These are phyloP conservation scores for Herpetotheres cachinnans DNA, from an alignment of 2,113 vertebrate species.

Conservation along the genomic window DNA sequence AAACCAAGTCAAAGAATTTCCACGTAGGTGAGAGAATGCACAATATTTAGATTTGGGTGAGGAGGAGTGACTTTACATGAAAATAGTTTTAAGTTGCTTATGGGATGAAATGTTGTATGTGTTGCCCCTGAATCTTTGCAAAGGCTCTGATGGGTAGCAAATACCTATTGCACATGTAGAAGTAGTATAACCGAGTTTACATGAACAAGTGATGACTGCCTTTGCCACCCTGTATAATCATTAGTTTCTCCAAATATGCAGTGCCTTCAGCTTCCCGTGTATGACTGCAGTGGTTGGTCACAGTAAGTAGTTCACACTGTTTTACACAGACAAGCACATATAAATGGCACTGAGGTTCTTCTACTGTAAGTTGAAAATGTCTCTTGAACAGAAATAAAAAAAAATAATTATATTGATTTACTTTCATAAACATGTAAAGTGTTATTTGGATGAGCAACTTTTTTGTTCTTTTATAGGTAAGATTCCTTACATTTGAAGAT, in stretches of 20 bases:
- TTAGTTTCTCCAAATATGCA: rapidly evolving
- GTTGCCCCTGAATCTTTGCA: not conserved
- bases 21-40: rapidly evolving
- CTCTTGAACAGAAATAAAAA: not conserved
- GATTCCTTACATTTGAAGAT: constrained; percentile 66
- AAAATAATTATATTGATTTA: rapidly evolving
- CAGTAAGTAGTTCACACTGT: not conserved
- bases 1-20: not conserved
- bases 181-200: rapidly evolving
- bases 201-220: rapidly evolving
- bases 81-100: not conserved
- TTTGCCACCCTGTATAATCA: too few relatives aligned
- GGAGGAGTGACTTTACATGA: not conserved
- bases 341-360: too few relatives aligned
- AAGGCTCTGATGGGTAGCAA: not conserved
- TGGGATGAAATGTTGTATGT: rapidly evolving
- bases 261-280: rapidly evolving
- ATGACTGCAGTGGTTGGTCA: rapidly evolving
- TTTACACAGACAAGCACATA: rapidly evolving
- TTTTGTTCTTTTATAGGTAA: not conserved
- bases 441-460: not conserved
- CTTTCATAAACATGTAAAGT: rapidly evolving
- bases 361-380: rapidly evolving
- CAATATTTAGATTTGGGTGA: not conserved
- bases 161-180: rapidly evolving